These are phyloP conservation scores for Gisinianus flammeolus DNA, from an alignment of 2,888 invertebrate genomes.

Conservation along the genomic window DNA sequence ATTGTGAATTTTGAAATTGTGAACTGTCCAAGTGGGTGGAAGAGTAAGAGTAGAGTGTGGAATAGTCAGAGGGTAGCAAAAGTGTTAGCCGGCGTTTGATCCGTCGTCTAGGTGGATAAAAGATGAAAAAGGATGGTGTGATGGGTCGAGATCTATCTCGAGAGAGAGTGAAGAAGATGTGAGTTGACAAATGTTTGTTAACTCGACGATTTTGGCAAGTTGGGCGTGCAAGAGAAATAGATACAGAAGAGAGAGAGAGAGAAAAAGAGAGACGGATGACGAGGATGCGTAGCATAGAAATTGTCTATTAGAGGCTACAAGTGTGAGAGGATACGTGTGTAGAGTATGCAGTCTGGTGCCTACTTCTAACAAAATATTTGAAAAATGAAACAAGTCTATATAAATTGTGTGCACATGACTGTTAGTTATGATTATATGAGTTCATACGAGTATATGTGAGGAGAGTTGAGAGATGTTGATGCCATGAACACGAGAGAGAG, in stretches of 20 bases:
- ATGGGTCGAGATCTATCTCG: constrained; percentile 28
- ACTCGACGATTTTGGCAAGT: constrained; percentile 37
- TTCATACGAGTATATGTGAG: too few relatives aligned
- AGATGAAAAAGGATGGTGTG: constrained; percentile 16
- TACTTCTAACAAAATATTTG: too few relatives aligned
- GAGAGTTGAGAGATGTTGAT: neutral
- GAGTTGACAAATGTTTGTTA: constrained; percentile 36
- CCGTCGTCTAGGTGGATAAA: neutral
- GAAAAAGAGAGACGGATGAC: constrained; percentile 6
- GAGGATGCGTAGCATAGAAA: neutral
- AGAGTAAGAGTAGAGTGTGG: neutral
- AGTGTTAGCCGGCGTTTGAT: neutral
- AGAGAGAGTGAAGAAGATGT: constrained; percentile 37
- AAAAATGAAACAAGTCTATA: too few relatives aligned
- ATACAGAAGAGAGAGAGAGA: neutral
- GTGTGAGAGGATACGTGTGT: neutral
- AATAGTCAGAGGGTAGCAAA: neutral
- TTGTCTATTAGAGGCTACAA: constrained; percentile 4
- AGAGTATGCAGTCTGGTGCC: neutral
- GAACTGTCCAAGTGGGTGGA: too few relatives aligned
- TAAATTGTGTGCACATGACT: too few relatives aligned
- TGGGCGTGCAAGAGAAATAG: constrained; percentile 30
- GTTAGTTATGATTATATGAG: too few relatives aligned
- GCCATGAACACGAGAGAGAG: neutral
- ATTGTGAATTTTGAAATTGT: neutral